Base-by-base conservation (phyloP, 2,113 vertebrate species). In the Mustelus asterias region DNA sequence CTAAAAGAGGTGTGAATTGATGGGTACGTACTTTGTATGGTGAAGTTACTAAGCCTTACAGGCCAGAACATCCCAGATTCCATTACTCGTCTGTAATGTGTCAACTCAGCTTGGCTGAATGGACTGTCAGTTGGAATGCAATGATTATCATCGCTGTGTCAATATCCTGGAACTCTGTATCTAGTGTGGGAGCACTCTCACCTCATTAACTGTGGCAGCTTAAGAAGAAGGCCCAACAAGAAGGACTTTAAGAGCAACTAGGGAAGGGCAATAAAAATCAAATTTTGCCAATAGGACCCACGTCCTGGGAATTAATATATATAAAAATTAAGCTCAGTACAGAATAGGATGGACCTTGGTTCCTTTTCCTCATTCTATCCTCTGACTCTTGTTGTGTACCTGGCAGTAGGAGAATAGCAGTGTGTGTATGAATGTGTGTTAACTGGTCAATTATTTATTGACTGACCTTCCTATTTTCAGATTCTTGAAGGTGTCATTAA, bases 401-500 rank as follows among this genome's bases (percentile, higher is more conserved):
- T 44, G 24, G 9, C 24, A 48, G 20, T 86, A 24, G 7, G 44
- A 9, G 86, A 89, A 88, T 54, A 54, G 85, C 11, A 54, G 13
- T 11, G 0, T n/a, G 33, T 78, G 11, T 13, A 37, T 22, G 29
- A 33, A 9, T 33, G 72, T 76, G 72, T 76, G 29, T 1, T 78
- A 33, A 33, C 33, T 33, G 11, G 26, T 11, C 14, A 90, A 60
- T 29, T n/a, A 58, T 60, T 90, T 60, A 90, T 67, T 65, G 22
- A 20, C 33, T 20, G 14, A n/a, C 11, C n/a, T 67, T 93, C 60
- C 60, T 65, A 60, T 65, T 96, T 96, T 95, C 97, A 99, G 99
- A 98, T 99, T 96, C 99, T 99, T 1, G 99, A 99, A 94, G 99
- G 99, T 24, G 97, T 99, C 96, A 98, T 98, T 97, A 98, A 98